Evolutionary conservation across 2,797 vertebrate genomes (phyloP).

Genomic region (Toxotes lorentzi): DNA sequence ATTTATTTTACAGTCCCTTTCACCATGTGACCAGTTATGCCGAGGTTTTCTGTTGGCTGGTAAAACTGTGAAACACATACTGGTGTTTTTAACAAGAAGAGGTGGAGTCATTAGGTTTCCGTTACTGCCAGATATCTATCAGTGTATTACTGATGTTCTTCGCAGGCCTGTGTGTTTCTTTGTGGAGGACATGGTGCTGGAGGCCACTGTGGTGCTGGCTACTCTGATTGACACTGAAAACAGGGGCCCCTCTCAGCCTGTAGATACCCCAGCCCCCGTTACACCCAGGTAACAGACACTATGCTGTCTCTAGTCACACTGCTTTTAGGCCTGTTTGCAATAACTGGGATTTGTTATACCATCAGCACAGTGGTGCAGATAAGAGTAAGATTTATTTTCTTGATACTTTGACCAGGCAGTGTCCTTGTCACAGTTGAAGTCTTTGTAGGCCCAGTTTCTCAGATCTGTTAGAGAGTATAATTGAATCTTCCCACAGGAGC

Average conservation of each 20-base stretch:
- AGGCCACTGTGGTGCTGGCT: conserved; percentile 91
- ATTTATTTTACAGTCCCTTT: neutral
- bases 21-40: neutral
- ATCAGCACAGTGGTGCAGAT: neutral
- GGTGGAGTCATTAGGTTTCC: neutral
- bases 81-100: neutral
- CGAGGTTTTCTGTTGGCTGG: neutral
- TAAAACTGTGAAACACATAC: neutral
- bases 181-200: conserved; percentile 88
- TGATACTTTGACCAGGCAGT: conserved; percentile 11
- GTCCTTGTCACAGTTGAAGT: conserved; percentile 5
- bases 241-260: conserved; percentile 67
- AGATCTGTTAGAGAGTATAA: conserved; percentile 23
- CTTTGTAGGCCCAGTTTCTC: conserved; percentile 7
- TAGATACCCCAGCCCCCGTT: conserved; percentile 12
- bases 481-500: conserved; percentile 52
- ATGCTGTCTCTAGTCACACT: neutral
- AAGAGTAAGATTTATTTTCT: neutral
- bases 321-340: neutral
- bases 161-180: conserved; percentile 91
- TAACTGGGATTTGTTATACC: neutral
- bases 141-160: conserved; percentile 6
- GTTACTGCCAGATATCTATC: neutral
- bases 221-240: conserved; percentile 84
- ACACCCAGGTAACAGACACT: conserved; percentile 65